phyloP scores from a whole-genome alignment of 2,797 vertebrate species.

The Cryptoblepharus egeriae region DNA sequence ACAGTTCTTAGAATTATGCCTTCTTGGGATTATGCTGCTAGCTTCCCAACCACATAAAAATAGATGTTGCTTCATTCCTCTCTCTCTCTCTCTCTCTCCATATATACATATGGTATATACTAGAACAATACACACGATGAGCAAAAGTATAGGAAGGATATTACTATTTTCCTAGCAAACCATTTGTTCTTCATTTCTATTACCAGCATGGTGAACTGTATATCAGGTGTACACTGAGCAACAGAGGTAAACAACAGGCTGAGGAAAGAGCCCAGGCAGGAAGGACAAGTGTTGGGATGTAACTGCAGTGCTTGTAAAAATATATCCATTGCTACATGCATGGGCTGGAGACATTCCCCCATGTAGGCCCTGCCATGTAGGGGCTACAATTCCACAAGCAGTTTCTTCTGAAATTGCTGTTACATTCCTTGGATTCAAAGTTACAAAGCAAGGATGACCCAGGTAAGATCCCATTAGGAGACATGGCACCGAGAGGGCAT shows the following conservation, averaged over 20 bases:
- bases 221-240: constrained; percentile 70
- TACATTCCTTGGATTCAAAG: constrained; percentile 82
- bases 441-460: constrained; percentile 82
- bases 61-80: constrained; percentile 52
- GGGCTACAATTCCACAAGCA: constrained; percentile 81
- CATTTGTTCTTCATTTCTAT: constrained; percentile 59
- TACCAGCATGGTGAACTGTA: constrained; percentile 70
- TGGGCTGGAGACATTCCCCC: constrained; percentile 71
- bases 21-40: neutral
- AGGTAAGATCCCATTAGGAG: constrained; percentile 81
- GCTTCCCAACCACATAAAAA: constrained; percentile 5
- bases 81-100: constrained; percentile 76
- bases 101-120: constrained; percentile 83
- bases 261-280: constrained; percentile 81
- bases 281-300: constrained; percentile 79
- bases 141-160: constrained; percentile 75
- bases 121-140: constrained; percentile 76
- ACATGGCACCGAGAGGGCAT: constrained; percentile 89
- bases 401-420: constrained; percentile 79
- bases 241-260: constrained; percentile 79
- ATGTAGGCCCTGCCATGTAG: constrained; percentile 74
- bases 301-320: constrained; percentile 81
- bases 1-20: neutral
- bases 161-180: constrained; percentile 68
- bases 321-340: constrained; percentile 84